Evolutionary conservation across 2,113 vertebrate species (phyloP).

Genomic region (Pseudopipra pipra): DNA sequence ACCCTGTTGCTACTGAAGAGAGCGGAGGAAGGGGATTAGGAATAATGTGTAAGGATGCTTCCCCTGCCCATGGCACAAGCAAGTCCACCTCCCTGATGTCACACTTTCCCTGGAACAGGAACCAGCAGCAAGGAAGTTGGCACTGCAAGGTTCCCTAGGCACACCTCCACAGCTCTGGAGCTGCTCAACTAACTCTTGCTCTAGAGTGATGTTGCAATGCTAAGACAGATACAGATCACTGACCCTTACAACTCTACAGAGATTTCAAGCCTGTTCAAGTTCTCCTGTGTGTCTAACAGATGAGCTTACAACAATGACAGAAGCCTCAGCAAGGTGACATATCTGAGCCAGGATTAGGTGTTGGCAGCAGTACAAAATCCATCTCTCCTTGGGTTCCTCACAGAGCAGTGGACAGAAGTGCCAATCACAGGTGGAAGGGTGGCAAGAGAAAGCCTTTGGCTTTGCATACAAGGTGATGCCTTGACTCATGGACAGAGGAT

Average conservation of each 20-base stretch:
- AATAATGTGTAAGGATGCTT: neutral
- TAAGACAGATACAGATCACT: neutral
- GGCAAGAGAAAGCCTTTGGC: neutral
- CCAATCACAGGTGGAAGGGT: neutral
- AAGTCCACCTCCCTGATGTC: neutral
- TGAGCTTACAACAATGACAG: neutral
- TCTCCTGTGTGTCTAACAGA: neutral
- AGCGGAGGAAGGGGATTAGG: neutral
- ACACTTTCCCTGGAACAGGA: neutral
- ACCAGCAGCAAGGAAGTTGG: neutral
- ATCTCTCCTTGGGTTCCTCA: neutral
- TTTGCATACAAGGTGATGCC: accelerated
- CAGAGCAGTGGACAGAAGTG: neutral
- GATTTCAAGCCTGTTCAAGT: neutral
- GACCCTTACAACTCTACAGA: neutral
- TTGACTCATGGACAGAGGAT: neutral
- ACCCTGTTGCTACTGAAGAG: neutral
- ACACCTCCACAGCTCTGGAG: neutral
- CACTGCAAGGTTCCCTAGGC: neutral
- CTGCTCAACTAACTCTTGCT: neutral
- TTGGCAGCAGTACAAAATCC: neutral
- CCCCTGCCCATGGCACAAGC: neutral
- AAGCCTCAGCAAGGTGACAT: neutral
- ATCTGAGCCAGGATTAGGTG: neutral
- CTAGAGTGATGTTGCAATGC: neutral